These are phyloP conservation scores for Pocillopora grandis DNA, from an alignment of 92 coral and sea anemone species.

Conservation along the genomic window DNA sequence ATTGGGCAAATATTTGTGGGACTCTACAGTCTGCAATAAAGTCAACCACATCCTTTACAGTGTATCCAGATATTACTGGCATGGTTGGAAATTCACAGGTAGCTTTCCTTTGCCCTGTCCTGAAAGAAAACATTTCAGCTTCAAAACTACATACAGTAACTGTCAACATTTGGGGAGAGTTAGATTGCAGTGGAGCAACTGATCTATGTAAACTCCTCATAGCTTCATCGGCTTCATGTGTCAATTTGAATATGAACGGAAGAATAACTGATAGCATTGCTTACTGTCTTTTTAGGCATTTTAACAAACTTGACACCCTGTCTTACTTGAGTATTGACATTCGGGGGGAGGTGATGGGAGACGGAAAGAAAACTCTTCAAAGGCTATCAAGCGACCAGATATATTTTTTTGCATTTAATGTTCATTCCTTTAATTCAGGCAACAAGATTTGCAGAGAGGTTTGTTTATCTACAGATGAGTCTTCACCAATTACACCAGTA, in stretches of 20 bases:
- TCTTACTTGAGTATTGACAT: not conserved
- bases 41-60: too few species aligned
- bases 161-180: conserved; percentile 2
- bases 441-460: not conserved
- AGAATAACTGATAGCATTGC: not conserved
- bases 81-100: not conserved
- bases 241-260: not conserved
- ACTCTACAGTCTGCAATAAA: not conserved
- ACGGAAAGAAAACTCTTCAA: not conserved
- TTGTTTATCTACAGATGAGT: not conserved
- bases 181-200: not conserved
- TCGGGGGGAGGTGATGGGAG: not conserved
- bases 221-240: not conserved
- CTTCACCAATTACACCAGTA: not conserved
- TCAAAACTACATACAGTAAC: not conserved
- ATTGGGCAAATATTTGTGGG: conserved; percentile 2
- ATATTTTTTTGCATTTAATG: not conserved
- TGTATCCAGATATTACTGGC: conserved; percentile 7
- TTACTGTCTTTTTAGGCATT: not conserved
- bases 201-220: not conserved
- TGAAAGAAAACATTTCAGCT: not conserved
- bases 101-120: not conserved
- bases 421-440: not conserved
- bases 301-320: not conserved
- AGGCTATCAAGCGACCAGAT: not conserved